Conservation (phyloP, 2,797 vertebrate genomes). For the Silurus aristotelis region DNA sequence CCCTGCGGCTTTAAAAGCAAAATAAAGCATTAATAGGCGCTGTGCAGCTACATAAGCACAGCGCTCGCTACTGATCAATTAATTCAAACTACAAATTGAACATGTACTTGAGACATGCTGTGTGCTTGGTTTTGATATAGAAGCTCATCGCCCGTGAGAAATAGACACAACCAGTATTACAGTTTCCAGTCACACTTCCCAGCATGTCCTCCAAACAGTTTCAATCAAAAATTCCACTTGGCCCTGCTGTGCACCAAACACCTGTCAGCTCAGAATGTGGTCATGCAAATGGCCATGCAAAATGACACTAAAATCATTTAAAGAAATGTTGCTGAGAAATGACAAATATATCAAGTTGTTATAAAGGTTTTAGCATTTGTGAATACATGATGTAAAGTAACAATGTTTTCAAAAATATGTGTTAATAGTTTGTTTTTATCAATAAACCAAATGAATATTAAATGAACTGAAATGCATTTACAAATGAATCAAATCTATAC, state of each 20-base stretch:
- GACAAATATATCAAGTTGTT: not conserved
- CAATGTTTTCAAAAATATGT: too few species aligned
- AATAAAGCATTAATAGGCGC: not conserved
- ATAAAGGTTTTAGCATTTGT: too few species aligned
- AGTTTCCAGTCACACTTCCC: conserved; percentile 41
- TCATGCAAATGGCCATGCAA: not conserved
- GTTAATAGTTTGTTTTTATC: too few species aligned
- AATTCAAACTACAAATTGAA: not conserved
- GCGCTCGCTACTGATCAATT: not conserved
- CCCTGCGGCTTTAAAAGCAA: not conserved
- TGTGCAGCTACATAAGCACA: not conserved
- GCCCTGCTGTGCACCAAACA: conserved; percentile 46
- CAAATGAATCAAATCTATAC: too few species aligned
- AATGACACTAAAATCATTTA: too few species aligned
- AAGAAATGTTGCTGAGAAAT: not conserved
- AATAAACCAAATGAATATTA: too few species aligned
- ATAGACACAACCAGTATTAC: conserved; percentile 28
- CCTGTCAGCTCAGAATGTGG: conserved; percentile 43
- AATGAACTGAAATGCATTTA: too few species aligned
- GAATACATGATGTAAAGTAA: too few species aligned
- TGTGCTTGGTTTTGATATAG: not conserved
- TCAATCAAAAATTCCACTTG: conserved; percentile 42
- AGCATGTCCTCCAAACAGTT: conserved; percentile 42
- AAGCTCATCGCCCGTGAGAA: conserved; percentile 4
- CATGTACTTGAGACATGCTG: not conserved